Evolutionary conservation across 1,140 invertebrate genomes (phyloP), one percentile per base, ranked within the genome.

Genomic region (Callitettix versicolor): DNA sequence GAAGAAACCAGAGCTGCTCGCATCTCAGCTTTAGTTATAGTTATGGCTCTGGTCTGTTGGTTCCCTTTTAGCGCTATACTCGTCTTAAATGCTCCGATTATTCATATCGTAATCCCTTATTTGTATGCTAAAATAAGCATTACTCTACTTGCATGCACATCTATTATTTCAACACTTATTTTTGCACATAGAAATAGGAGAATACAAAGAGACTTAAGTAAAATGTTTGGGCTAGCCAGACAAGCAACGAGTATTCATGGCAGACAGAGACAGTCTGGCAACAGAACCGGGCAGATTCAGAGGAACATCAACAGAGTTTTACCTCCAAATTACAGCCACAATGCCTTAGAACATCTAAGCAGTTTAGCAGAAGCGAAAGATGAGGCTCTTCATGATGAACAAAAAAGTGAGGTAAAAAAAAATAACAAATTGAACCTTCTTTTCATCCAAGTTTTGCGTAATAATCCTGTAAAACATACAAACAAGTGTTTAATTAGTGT

Each of bases 1-100:
- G 86, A 89, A 68, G 87, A 90, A 68, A 82, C 85, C 26, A 75
- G 87, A 56, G 86, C 87, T 0, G 87, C 86, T 3, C 78, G 85
- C 51, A 84, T 89, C 43, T 87, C 85, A 62, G 79, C 84, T 24
- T 64, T 87, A 58, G 79, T 81, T 1, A 77, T 81, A 24, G 77
- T 88, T 2, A 84, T 88, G 73, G 80, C 85, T 24, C 71, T 79
- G 53, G 76, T 77, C 21, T 88, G 78, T 56, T 86, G 84, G 71
- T 70, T 83, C 21, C 85, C 85, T 0, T 84, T 79, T 62, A 76
- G 79, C 0, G 60, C 79, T 18, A 63, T 79, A 1, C 65, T 80
- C 0, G 55, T 82, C 1, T 56, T 72, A 4, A 65, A 69, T 47
- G 69, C 67, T 3, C 58, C 58, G 73, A 54, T 64, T 66, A 59